A percentile compares a stretch with the other conserved stretches of the same genome.
phyloP scores from a whole-genome alignment of 2,113 vertebrate species.

The Dissostichus mawsoni region DNA sequence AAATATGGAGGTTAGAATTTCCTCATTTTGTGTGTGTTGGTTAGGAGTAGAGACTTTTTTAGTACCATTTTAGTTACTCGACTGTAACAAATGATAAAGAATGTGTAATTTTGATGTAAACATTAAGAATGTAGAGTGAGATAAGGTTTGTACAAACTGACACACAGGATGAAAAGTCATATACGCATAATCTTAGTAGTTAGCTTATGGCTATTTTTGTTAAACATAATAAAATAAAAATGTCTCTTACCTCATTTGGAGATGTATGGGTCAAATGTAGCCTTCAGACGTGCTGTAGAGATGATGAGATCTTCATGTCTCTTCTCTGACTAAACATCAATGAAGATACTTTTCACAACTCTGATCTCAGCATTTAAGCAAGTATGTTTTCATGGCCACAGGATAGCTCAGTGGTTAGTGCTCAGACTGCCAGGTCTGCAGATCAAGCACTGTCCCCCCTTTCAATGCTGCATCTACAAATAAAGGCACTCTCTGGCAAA shows the following conservation, averaged over 20 bases:
- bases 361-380: conserved; percentile 68
- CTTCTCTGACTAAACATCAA: conserved; percentile 72
- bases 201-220: too few species aligned
- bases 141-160: background rate
- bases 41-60: background rate
- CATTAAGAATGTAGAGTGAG: too few species aligned
- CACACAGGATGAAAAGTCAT: background rate
- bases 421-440: too few species aligned
- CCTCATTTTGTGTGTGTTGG: background rate
- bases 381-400: too few species aligned
- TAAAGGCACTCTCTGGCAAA: too few species aligned
- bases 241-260: too few species aligned
- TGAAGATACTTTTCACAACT: conserved; percentile 70
- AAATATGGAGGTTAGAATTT: background rate
- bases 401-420: too few species aligned
- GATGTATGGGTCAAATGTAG: background rate
- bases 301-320: conserved; percentile 76
- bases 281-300: conserved; percentile 54
- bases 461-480: too few species aligned
- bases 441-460: too few species aligned
- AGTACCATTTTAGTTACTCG: background rate
- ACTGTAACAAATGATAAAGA: background rate
- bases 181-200: too few species aligned
- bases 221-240: too few species aligned
- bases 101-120: background rate